A percentile compares a stretch with the other conserved stretches of the same genome.
These are phyloP conservation scores for Argyresthia albistria DNA, from an alignment of 2,888 invertebrate species.

Conservation along the genomic window DNA sequence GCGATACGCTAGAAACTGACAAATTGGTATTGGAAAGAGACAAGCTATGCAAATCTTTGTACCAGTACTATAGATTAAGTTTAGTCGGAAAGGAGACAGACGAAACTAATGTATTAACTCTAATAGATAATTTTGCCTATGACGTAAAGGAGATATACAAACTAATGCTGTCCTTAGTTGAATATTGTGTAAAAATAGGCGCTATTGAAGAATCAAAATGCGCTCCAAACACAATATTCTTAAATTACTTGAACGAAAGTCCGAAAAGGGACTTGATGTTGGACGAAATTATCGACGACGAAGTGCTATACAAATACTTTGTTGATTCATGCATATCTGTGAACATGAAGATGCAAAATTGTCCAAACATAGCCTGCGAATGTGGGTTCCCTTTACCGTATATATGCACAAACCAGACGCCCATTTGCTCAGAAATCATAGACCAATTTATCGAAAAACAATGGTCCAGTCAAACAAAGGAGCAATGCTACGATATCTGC, in stretches of 20 bases:
- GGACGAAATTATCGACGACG: conserved; percentile 44
- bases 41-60: conserved; percentile 46
- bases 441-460: conserved; percentile 68
- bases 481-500: conserved; percentile 66
- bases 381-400: conserved; percentile 75
- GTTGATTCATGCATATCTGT: conserved; percentile 72
- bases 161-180: conserved; percentile 48
- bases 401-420: conserved; percentile 43
- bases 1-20: conserved; percentile 31
- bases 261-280: conserved; percentile 31
- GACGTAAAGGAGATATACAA: conserved; percentile 56
- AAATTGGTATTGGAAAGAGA: conserved; percentile 14
- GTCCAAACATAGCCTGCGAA: conserved; percentile 59
- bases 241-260: conserved; percentile 45
- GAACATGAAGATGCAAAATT: conserved; percentile 52
- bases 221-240: conserved; percentile 51
- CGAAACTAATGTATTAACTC: conserved; percentile 51
- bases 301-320: conserved; percentile 61
- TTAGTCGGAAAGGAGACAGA: conserved; percentile 50
- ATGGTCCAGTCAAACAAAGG: conserved; percentile 45
- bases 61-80: conserved; percentile 60
- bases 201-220: conserved; percentile 49
- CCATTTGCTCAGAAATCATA: conserved; percentile 69
- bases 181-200: conserved; percentile 51
- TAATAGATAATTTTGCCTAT: conserved; percentile 53